A percentile compares a stretch with the other conserved stretches of the same genome.
phyloP scores from a whole-genome alignment of 2,797 vertebrate species.

The Lagorchestes hirsutus region DNA sequence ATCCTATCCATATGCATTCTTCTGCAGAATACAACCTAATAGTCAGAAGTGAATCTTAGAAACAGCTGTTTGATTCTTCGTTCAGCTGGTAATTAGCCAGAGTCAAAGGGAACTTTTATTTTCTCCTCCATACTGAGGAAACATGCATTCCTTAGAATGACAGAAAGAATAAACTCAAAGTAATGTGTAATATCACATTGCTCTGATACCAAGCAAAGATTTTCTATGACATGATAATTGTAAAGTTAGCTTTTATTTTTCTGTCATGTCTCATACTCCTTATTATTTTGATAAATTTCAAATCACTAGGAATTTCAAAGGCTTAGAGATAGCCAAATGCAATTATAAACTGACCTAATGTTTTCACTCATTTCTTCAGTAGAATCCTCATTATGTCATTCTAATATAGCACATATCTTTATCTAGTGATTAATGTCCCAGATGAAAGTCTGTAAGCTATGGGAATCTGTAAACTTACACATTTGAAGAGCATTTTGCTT shows the following conservation, averaged over 20 bases:
- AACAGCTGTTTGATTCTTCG: background rate
- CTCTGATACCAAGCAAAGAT: background rate
- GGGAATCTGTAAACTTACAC: background rate
- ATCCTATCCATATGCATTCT: background rate
- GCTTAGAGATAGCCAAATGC: background rate
- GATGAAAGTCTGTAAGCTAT: background rate
- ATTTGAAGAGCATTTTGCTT: background rate
- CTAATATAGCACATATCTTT: background rate
- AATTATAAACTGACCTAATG: background rate
- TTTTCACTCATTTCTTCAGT: background rate
- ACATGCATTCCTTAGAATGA: background rate
- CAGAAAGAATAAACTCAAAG: background rate
- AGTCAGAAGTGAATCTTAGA: background rate
- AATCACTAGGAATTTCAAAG: background rate
- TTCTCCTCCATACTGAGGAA: background rate
- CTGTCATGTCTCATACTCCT: background rate
- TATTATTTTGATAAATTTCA: background rate
- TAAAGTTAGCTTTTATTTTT: background rate
- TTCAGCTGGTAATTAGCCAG: background rate
- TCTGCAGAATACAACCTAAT: background rate
- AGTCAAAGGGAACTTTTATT: background rate
- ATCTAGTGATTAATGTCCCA: background rate
- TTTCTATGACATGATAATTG: background rate
- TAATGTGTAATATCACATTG: background rate
- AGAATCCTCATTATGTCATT: background rate